A percentile compares a stretch with the other conserved stretches of the same genome.
These are phyloP conservation scores for Lithophane leautieri DNA, from an alignment of 2,888 invertebrate species.

Conservation along the genomic window DNA sequence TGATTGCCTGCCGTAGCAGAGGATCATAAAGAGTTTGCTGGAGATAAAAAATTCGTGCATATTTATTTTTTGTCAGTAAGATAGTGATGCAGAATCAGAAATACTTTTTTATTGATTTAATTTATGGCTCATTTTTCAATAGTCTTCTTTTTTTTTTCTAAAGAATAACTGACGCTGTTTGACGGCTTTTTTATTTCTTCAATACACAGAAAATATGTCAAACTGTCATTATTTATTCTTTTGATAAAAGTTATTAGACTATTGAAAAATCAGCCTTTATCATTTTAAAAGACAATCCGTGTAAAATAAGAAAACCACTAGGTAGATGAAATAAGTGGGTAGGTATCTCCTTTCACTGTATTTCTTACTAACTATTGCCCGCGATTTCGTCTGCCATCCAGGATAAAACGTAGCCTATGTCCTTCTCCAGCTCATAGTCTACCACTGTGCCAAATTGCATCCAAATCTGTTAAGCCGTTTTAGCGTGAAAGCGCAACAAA, in stretches of 20 bases:
- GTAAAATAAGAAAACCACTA: constrained; percentile 1
- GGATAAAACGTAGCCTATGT: no score
- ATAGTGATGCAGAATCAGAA: not conserved
- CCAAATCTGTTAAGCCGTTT: no score
- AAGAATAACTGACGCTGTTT: not conserved
- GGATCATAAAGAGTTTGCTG: not conserved
- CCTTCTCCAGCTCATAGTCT: no score
- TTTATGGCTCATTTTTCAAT: not conserved
- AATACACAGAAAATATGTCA: not conserved
- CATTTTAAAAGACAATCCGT: not conserved
- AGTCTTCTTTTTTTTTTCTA: not conserved
- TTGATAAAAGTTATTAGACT: not conserved
- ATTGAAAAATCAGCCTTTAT: not conserved
- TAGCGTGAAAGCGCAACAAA: no score
- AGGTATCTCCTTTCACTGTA: not conserved
- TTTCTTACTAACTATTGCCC: not conserved
- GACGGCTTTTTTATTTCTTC: not conserved
- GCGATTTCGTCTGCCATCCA: no score
- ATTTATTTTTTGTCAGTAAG: not conserved
- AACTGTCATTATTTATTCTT: not conserved
- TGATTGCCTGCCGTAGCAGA: not conserved
- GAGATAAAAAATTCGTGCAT: not conserved
- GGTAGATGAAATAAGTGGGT: not conserved
- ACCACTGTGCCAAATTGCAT: no score
- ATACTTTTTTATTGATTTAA: not conserved